Evolutionary conservation across 2,113 vertebrate species (phyloP), one percentile per base, ranked within the genome.

Genomic region (Meleagris gallopavo): DNA sequence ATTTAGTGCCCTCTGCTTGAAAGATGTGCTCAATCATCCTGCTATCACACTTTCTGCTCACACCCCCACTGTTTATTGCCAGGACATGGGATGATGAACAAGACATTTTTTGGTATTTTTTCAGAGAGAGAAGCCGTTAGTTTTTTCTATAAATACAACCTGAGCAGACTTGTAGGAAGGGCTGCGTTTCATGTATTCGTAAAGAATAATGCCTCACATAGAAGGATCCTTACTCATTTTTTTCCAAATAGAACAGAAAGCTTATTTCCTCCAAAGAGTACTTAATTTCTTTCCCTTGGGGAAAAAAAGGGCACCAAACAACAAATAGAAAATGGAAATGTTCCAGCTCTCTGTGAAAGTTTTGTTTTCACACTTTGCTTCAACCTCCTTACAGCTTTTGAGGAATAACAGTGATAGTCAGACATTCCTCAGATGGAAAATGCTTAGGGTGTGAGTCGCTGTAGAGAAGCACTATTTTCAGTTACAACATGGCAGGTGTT

Each of bases 401-500:
- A 92, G 80, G 83, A 78, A 38, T 77, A 83, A 64, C 75, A 72
- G 75, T 64, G 52, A 69, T 55, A 94, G 82, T 69, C 75, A 87
- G 80, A 57, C 76, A 45, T 96, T 86, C 76, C 54, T 95, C 4
- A 9, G 38, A 88, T 78, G 80, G 88, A 58, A 90, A 94, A 58
- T 76, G 77, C 81, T 92, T 78, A 82, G 94, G 78, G 70, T 82
- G 88, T 19, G 10, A 92, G 74, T 81, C 67, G 88, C 86, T 82
- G 48, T 57, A 92, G 86, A 72, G 81, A 83, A 88, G n/a, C 52
- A 57, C 20, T 89, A 46, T 86, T 93, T 94, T 48, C 43, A 88
- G 46, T 86, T 88, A 89, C 84, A 95, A 94, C 81, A 84, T 3
- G 16, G 80, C 92, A 96, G 88, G 80, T 94, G 70, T 95, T 95